These are phyloP conservation scores for Pararge aegeria DNA, from an alignment of 1,140 invertebrate species.

Conservation along the genomic window DNA sequence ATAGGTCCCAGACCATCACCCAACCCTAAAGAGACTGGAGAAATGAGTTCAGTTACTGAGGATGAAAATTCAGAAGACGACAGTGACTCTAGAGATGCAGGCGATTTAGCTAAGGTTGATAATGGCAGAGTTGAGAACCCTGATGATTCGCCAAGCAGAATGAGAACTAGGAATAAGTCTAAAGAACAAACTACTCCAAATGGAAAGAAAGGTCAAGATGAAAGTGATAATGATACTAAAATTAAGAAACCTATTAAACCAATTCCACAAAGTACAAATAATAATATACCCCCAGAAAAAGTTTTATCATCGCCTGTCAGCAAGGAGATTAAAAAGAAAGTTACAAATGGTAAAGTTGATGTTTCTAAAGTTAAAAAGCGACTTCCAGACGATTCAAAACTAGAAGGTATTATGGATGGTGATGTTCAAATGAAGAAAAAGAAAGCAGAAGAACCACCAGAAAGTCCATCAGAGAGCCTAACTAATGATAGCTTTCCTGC, in stretches of 20 bases:
- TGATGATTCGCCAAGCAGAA: slow-evolving; percentile 90
- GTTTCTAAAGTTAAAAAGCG: slow-evolving; percentile 87
- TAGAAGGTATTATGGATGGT: slow-evolving; percentile 80
- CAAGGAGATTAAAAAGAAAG: slow-evolving; percentile 83
- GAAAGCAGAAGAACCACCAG: slow-evolving; percentile 83
- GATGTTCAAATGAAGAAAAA: slow-evolving; percentile 86
- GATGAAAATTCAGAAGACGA: slow-evolving; percentile 96
- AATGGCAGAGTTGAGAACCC: slow-evolving; percentile 83
- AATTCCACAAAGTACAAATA: slow-evolving; percentile 68
- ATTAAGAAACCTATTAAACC: slow-evolving; percentile 77
- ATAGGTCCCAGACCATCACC: slow-evolving; percentile 82
- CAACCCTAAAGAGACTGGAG: slow-evolving; percentile 82
- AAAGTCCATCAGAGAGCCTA: slow-evolving; percentile 89
- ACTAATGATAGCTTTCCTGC: slow-evolving; percentile 90
- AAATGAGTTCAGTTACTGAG: slow-evolving; percentile 95
- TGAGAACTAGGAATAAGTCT: slow-evolving; percentile 92
- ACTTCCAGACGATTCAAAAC: slow-evolving; percentile 80
- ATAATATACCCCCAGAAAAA: slow-evolving; percentile 65
- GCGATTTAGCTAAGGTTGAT: slow-evolving; percentile 66
- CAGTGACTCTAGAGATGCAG: slow-evolving; percentile 87
- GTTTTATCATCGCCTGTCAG: slow-evolving; percentile 81
- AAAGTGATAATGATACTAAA: slow-evolving; percentile 82
- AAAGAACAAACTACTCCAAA: slow-evolving; percentile 87
- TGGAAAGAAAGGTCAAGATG: slow-evolving; percentile 83
- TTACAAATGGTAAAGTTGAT: slow-evolving; percentile 82